Conservation (phyloP, 2,797 vertebrate species). For the Paratrypauchen microcephalus region DNA sequence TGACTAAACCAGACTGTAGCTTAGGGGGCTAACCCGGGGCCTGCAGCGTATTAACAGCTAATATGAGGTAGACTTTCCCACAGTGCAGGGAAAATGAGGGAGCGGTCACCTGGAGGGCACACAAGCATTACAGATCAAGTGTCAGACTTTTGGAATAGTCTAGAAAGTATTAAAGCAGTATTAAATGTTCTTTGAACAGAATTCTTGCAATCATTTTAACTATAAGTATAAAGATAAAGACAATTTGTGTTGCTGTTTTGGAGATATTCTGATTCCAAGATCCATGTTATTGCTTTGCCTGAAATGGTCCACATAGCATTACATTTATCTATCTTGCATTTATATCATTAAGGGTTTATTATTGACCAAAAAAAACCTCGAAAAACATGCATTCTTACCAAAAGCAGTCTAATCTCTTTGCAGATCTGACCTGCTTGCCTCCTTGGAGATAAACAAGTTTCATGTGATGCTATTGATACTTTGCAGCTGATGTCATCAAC, state of each 20-base stretch:
- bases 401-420: background rate
- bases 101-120: conserved; percentile 16
- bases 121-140: background rate
- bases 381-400: background rate
- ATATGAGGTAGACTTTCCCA: conserved; percentile 37
- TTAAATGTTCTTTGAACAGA: background rate
- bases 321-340: background rate
- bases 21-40: conserved; percentile 37
- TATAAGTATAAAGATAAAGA: no score
- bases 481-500: no score
- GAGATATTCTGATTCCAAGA: background rate
- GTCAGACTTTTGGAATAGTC: background rate
- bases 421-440: background rate
- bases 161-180: background rate
- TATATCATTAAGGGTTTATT: no score
- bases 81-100: background rate
- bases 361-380: background rate
- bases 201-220: background rate
- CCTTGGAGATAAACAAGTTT: background rate
- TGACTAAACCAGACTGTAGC: conserved; percentile 40
- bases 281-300: background rate
- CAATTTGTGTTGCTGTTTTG: no score
- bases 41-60: conserved; percentile 35
- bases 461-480: no score
- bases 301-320: background rate